phyloP scores from a whole-genome alignment of 2,888 invertebrate genomes.

The Chrysina gloriosa region DNA sequence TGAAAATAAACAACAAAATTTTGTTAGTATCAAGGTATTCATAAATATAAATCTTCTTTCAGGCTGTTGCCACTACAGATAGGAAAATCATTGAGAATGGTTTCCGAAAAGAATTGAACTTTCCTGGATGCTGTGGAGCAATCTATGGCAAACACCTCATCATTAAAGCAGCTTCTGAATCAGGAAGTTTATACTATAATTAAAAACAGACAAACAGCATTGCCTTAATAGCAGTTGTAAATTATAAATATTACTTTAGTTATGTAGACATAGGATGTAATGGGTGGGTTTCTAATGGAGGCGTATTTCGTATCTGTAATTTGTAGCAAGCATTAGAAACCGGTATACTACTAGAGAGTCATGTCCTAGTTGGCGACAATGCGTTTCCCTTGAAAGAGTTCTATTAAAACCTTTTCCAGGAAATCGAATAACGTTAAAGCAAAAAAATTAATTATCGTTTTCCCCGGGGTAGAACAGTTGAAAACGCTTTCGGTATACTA shows the following conservation, averaged over 20 bases:
- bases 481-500: slow-evolving; percentile 47
- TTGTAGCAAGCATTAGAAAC: slow-evolving; percentile 43
- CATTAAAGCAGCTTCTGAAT: slow-evolving; percentile 48
- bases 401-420: slow-evolving; percentile 26
- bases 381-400: slow-evolving; percentile 24
- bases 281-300: slow-evolving; percentile 51
- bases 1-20: slow-evolving; percentile 47
- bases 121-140: slow-evolving; percentile 51
- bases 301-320: slow-evolving; percentile 49
- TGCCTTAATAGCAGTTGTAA: slow-evolving; percentile 52
- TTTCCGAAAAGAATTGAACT: slow-evolving; percentile 50
- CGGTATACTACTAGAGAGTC: slow-evolving; percentile 21
- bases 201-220: slow-evolving; percentile 52
- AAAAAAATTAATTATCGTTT: slow-evolving; percentile 20
- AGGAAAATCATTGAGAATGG: slow-evolving; percentile 50
- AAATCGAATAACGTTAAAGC: slow-evolving; percentile 25
- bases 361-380: slow-evolving; percentile 26
- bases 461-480: slow-evolving; percentile 34
- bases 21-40: slow-evolving; percentile 41
- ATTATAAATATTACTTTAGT: slow-evolving; percentile 53
- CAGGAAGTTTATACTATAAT: slow-evolving; percentile 52
- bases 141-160: slow-evolving; percentile 51
- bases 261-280: slow-evolving; percentile 52
- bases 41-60: slow-evolving; percentile 44
- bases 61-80: slow-evolving; percentile 47